phyloP scores from a whole-genome alignment of 2,113 vertebrate species.

The Copsychus sechellarum region DNA sequence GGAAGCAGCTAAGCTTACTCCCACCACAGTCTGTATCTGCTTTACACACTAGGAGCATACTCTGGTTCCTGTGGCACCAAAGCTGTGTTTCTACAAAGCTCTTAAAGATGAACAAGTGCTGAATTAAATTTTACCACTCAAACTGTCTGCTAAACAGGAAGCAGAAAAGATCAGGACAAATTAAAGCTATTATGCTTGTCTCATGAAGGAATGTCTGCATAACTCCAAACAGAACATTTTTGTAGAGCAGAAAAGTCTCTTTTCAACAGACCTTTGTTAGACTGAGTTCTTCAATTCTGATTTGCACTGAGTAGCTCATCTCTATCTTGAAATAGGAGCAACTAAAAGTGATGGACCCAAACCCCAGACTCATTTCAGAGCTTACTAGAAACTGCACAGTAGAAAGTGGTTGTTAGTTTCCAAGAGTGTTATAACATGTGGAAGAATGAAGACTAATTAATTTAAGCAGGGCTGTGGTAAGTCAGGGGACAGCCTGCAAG shows the following conservation, averaged over 20 bases:
- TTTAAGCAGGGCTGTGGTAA: background rate
- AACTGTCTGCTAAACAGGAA: constrained; percentile 6
- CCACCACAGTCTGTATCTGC: no score
- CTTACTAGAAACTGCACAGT: background rate
- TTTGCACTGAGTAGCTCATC: constrained; percentile 1
- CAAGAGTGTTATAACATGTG: background rate
- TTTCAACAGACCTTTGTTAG: background rate
- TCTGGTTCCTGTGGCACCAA: background rate
- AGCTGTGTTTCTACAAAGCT: background rate
- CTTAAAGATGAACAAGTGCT: background rate
- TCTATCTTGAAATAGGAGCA: background rate
- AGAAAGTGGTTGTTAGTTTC: background rate
- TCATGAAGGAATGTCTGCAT: constrained; percentile 14
- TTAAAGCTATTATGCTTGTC: background rate
- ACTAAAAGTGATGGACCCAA: background rate
- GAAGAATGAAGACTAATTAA: background rate
- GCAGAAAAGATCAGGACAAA: background rate
- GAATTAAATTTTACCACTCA: background rate
- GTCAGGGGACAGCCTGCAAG: background rate
- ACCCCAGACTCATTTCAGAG: background rate
- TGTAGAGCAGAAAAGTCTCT: background rate
- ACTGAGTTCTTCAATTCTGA: background rate
- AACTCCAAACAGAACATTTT: constrained; percentile 3
- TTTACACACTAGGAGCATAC: background rate
- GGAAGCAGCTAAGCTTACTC: background rate